These are phyloP conservation scores for Aphelinus certus DNA, from an alignment of 1,140 invertebrate species.

Conservation along the genomic window DNA sequence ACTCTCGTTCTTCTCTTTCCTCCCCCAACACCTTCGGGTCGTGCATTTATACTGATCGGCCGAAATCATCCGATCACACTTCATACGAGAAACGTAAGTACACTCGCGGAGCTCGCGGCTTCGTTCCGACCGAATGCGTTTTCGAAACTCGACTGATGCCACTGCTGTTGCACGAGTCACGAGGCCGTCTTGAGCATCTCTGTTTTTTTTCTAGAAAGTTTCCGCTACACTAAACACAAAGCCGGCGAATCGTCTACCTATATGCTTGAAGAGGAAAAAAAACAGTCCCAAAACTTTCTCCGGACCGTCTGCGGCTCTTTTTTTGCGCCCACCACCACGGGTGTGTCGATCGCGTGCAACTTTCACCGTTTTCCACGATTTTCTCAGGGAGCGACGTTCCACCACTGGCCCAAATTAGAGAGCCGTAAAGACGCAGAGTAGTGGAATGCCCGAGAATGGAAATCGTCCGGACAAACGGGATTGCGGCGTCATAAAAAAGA, in stretches of 20 bases:
- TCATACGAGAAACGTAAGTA: background rate
- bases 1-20: background rate
- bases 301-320: background rate
- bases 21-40: no score
- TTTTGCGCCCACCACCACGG: constrained; percentile 11
- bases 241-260: background rate
- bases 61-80: background rate
- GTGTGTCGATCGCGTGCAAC: constrained; percentile 15
- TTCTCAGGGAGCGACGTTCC: background rate
- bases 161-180: no score
- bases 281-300: constrained; percentile 26
- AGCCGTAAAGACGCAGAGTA: constrained; percentile 35
- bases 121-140: constrained; percentile 17
- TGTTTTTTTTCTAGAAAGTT: constrained; percentile 25
- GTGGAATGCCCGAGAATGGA: constrained; percentile 33
- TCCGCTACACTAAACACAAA: constrained; percentile 1
- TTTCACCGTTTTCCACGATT: constrained; percentile 25
- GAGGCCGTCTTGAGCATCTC: background rate
- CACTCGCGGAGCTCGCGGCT: background rate
- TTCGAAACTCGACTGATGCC: constrained; percentile 14
- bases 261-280: constrained; percentile 23
- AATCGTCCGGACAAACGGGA: constrained; percentile 16
- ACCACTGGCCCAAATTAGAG: background rate
- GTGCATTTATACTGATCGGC: no score
- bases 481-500: constrained; percentile 30